Evolutionary conservation across 1,140 invertebrate species (phyloP), one percentile per base, ranked within the genome.

Genomic region (Drosophila nikananu): DNA sequence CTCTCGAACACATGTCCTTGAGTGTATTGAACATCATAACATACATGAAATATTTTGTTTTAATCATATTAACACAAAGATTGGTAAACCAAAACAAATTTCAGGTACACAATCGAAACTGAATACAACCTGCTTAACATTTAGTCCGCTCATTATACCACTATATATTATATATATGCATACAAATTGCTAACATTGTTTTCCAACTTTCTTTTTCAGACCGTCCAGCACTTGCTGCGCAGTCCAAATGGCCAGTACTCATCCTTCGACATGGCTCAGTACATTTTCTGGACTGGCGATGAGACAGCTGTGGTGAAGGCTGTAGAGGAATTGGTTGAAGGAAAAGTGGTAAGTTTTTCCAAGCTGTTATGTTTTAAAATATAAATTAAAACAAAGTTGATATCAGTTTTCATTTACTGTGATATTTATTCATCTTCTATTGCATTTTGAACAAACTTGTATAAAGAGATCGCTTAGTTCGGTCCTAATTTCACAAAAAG

Each of bases 201-300:
- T 39, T 39, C 15, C 21, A 12, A 23, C 2, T 39, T 25, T 12
- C 8, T 42, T 63, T 65, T 51, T 70, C 75, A 94, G 93, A 83
- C 91, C 21, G 93, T 92, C 6, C 91, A 93, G 68, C 91, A 80
- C 41, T 67, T 93, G 32, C 63, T 93, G 49, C 81, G 77, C 19
- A 91, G 94, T 80, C 78, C 94, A 1, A 95, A 94, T 54, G 94
- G 95, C 2, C 95, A 96, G 66, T 96, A 96, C 73, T 95, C 95
- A 0, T 95, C 95, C 3, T 91, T 96, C 51, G 95, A 96, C 77
- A 96, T 96, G 95, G 96, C 96, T 0, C 96, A 96, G 80, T 97
- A 97, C 70, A 95, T 97, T 3, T 96, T 96, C 82, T 96, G 95
- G 95, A 97, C 96, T 5, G 96, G 96, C 8, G 96, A 97, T 92